A percentile compares a stretch with the other conserved stretches of the same genome.
Conservation (phyloP, 2,113 vertebrate genomes). For the Fregata magnificens region DNA sequence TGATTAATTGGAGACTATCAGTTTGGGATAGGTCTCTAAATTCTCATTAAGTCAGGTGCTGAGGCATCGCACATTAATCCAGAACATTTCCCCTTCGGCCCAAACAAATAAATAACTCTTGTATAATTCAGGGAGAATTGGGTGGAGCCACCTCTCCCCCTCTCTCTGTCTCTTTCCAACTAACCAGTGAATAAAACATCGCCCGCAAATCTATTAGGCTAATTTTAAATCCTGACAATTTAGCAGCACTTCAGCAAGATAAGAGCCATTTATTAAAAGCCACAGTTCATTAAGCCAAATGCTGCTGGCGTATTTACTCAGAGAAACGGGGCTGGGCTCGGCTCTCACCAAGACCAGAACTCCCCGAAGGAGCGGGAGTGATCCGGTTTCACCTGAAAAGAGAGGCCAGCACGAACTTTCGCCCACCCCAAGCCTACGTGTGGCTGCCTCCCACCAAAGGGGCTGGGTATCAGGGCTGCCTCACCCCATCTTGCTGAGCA, state of each 20-base stretch:
- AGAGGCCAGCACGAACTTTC: background rate
- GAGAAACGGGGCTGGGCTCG: slow-evolving; percentile 14
- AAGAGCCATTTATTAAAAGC: slow-evolving; percentile 82
- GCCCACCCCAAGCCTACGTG: rapidly evolving
- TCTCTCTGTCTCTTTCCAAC: slow-evolving; percentile 30
- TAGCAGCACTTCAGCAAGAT: slow-evolving; percentile 77
- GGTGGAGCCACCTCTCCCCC: slow-evolving; percentile 32
- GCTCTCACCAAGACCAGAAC: background rate
- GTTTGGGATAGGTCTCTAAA: slow-evolving; percentile 73
- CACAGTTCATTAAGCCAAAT: slow-evolving; percentile 82
- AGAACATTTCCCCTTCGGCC: slow-evolving; percentile 74
- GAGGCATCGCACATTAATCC: slow-evolving; percentile 78
- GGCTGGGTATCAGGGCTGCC: background rate
- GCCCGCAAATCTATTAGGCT: slow-evolving; percentile 79
- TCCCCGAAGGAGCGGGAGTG: background rate
- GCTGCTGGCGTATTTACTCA: slow-evolving; percentile 74
- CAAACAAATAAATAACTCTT: slow-evolving; percentile 78
- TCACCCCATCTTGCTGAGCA: background rate
- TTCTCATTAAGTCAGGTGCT: slow-evolving; percentile 74
- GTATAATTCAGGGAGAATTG: slow-evolving; percentile 72
- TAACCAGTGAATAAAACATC: slow-evolving; percentile 77
- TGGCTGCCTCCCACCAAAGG: background rate
- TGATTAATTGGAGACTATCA: slow-evolving; percentile 73
- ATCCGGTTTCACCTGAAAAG: background rate
- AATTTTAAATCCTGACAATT: slow-evolving; percentile 83